Conservation (phyloP, 2,113 vertebrate genomes). For the Mormoops blainvillei region DNA sequence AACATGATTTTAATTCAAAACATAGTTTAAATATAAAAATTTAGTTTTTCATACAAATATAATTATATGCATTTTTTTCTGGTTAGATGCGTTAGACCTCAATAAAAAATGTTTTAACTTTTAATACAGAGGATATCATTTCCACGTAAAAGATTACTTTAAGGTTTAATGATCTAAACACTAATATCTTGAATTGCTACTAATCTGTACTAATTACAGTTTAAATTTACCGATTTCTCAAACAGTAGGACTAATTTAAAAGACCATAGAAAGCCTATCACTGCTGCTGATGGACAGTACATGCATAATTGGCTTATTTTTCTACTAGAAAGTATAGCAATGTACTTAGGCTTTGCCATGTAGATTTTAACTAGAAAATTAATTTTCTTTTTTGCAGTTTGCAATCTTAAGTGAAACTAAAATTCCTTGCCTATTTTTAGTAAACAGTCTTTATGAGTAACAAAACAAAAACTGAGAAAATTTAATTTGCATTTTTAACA, state of each 20-base stretch:
- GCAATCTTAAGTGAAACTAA: not conserved
- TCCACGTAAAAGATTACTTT: not conserved
- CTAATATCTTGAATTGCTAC: not conserved
- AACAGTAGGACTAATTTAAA: not conserved
- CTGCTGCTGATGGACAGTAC: not conserved
- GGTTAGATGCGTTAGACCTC: not conserved
- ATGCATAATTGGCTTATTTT: not conserved
- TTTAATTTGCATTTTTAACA: not conserved
- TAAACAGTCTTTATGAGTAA: not conserved
- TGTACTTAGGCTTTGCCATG: not conserved
- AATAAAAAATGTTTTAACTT: not conserved
- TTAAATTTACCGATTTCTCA: not conserved
- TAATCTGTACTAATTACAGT: not conserved
- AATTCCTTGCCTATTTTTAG: not conserved
- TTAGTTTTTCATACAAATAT: not conserved
- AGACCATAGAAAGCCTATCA: not conserved
- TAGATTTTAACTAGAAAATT: not conserved
- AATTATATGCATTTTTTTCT: not conserved
- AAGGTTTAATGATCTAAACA: not conserved
- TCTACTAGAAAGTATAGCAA: not conserved
- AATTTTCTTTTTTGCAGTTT: not conserved
- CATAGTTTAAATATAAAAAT: not conserved
- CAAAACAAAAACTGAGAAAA: not conserved
- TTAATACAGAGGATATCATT: not conserved
- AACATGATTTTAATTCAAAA: not conserved